Percentiles rank a stretch among this genome's conserved stretches.
These are phyloP conservation scores for Oreortyx pictus DNA, from an alignment of 2,797 vertebrate genomes.

Conservation along the genomic window DNA sequence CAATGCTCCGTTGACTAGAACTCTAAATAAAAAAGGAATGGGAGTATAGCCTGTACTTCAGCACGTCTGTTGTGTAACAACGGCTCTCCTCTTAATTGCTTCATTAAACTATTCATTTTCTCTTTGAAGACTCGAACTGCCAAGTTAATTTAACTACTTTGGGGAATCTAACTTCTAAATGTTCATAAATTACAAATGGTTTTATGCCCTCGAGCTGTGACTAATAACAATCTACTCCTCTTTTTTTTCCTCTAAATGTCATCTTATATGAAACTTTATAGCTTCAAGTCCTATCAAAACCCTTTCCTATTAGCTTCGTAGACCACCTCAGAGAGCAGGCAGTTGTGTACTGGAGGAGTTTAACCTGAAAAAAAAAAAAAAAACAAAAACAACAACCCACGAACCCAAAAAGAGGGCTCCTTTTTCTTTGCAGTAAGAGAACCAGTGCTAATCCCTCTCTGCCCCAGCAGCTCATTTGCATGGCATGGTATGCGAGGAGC, in stretches of 20 bases:
- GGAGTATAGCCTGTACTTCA: background rate
- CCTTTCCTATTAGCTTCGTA: background rate
- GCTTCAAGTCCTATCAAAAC: constrained; percentile 54
- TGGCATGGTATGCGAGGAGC: background rate
- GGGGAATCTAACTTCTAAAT: constrained; percentile 66
- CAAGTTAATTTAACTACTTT: constrained; percentile 69
- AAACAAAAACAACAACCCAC: too few relatives aligned
- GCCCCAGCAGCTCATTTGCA: constrained; percentile 17
- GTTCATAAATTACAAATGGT: constrained; percentile 73
- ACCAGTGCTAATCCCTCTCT: constrained; percentile 21
- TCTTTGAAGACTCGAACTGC: constrained; percentile 69
- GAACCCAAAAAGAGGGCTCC: background rate
- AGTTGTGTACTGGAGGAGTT: background rate
- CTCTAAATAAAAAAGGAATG: background rate
- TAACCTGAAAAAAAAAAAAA: background rate
- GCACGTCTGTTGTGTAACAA: constrained; percentile 56
- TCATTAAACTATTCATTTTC: constrained; percentile 72
- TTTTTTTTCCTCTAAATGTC: background rate
- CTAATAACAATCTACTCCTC: constrained; percentile 29
- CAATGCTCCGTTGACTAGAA: background rate
- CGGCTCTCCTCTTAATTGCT: constrained; percentile 65
- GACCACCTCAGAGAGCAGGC: background rate
- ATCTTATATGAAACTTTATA: constrained; percentile 34
- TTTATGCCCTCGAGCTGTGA: constrained; percentile 68
- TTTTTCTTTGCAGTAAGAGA: constrained; percentile 54